These are phyloP conservation scores for Drosophila anceps DNA, from an alignment of 2,888 invertebrate genomes.

Conservation along the genomic window DNA sequence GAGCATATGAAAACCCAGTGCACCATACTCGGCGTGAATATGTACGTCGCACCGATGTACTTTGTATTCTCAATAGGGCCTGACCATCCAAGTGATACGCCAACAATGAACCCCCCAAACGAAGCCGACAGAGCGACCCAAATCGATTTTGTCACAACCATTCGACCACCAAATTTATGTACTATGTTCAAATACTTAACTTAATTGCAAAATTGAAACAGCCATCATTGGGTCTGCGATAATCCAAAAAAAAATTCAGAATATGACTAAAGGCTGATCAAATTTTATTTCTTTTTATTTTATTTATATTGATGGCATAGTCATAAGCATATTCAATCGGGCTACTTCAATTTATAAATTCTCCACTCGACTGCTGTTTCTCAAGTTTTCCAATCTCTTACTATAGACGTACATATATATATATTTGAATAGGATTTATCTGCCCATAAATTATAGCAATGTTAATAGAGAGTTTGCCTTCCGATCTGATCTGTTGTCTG, in stretches of 20 bases:
- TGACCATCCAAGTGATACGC: constrained; percentile 60
- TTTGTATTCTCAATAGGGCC: constrained; percentile 33
- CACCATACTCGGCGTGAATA: not conserved
- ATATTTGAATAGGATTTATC: not conserved
- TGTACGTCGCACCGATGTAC: not conserved
- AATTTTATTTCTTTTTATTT: too few species aligned
- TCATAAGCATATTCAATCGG: not conserved
- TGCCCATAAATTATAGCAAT: constrained; percentile 13
- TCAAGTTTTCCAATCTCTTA: not conserved
- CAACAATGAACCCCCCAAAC: constrained; percentile 54
- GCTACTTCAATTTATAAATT: not conserved
- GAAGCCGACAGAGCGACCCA: constrained; percentile 40
- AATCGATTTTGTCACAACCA: not conserved
- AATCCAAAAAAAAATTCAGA: not conserved
- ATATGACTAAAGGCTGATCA: not conserved
- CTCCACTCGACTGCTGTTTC: not conserved
- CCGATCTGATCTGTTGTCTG: constrained; percentile 6
- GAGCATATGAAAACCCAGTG: constrained; percentile 85
- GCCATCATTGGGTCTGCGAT: not conserved
- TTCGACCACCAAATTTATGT: not conserved
- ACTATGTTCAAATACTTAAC: not conserved
- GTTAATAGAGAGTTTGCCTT: constrained; percentile 32
- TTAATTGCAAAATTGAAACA: not conserved
- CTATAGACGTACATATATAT: not conserved
- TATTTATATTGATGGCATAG: not conserved